phyloP scores from a whole-genome alignment of 2,113 vertebrate genomes.

The Galemys pyrenaicus region DNA sequence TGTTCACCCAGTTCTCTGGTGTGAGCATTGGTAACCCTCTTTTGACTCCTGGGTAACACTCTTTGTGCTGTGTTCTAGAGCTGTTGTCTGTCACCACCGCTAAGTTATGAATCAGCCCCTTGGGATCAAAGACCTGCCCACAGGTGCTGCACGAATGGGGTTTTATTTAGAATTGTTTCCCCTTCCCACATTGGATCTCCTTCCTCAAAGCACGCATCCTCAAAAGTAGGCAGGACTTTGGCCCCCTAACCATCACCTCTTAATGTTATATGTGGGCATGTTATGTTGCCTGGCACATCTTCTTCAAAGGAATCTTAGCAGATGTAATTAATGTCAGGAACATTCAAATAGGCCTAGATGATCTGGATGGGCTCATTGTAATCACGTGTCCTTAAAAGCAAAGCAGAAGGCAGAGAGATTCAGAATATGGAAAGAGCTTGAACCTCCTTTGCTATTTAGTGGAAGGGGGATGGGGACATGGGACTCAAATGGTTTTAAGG shows the following conservation, averaged over 20 bases:
- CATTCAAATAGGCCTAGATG: not conserved
- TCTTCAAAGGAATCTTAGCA: not conserved
- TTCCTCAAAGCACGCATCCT: not conserved
- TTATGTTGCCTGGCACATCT: not conserved
- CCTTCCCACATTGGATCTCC: not conserved
- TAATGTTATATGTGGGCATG: not conserved
- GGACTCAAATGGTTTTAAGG: too few relatives aligned
- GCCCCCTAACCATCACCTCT: not conserved
- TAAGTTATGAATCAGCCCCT: not conserved
- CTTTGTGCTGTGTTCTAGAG: not conserved
- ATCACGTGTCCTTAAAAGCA: not conserved
- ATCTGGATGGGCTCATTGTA: not conserved
- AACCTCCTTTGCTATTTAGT: too few relatives aligned
- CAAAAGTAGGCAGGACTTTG: not conserved
- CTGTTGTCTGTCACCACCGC: not conserved
- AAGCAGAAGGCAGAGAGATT: not conserved
- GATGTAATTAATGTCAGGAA: not conserved
- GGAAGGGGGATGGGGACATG: rapidly evolving
- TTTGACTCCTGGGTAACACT: not conserved
- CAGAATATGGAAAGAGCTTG: not conserved
- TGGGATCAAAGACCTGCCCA: not conserved
- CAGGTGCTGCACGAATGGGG: not conserved
- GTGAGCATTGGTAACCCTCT: not conserved
- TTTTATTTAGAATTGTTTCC: too few relatives aligned
- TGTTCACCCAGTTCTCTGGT: not conserved